These are phyloP conservation scores for Drosophila equinoxialis DNA, from an alignment of 1,140 invertebrate species.

Conservation along the genomic window DNA sequence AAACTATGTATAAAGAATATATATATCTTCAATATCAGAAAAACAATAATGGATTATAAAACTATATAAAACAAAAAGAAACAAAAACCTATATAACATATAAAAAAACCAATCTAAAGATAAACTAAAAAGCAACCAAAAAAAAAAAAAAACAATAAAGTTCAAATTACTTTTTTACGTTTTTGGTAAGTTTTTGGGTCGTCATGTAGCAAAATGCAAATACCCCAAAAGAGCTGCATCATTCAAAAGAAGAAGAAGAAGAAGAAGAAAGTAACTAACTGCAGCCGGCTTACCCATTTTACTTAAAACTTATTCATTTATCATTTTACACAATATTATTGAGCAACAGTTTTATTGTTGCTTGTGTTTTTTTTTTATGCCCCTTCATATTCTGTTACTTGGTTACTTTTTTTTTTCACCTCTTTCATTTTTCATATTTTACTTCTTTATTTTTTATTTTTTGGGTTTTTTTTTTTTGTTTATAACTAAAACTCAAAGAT, in stretches of 20 bases:
- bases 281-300: constrained; percentile 2
- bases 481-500: not conserved
- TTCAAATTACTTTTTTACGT: constrained; percentile 42
- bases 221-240: not conserved
- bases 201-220: constrained; percentile 39
- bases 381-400: not conserved
- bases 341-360: no score
- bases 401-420: not conserved
- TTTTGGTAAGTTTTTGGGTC: constrained; percentile 71
- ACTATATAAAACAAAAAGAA: constrained; percentile 48
- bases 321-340: not conserved
- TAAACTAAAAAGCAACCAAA: constrained; percentile 33
- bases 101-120: constrained; percentile 30
- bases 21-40: constrained; percentile 31
- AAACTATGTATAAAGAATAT: constrained; percentile 49
- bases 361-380: no score
- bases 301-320: constrained; percentile 3
- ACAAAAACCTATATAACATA: constrained; percentile 37
- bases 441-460: not conserved
- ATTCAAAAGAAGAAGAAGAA: not conserved
- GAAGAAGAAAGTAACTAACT: not conserved
- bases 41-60: constrained; percentile 40
- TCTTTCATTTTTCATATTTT: not conserved
- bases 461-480: not conserved
- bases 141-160: not conserved